Evolutionary conservation across 2,113 vertebrate species (phyloP).

Genomic region (Saguinus midas): DNA sequence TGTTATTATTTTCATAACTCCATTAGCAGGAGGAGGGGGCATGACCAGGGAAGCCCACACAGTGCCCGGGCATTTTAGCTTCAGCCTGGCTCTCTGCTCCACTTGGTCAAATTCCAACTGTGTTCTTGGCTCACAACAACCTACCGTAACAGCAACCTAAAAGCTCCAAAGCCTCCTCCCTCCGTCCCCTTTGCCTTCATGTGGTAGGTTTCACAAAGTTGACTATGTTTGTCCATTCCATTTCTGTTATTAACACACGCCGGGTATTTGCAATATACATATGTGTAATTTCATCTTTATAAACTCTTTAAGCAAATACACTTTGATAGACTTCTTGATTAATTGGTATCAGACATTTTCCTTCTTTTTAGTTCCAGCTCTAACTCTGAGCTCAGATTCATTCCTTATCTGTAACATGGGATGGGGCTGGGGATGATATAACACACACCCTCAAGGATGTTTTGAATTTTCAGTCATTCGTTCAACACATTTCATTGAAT

Average conservation of each 20-base stretch:
- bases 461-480: background rate
- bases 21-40: background rate
- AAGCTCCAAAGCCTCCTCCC: fast-evolving
- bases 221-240: background rate
- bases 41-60: fast-evolving
- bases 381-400: background rate
- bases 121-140: background rate
- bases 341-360: fast-evolving
- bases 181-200: fast-evolving
- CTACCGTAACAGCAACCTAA: fast-evolving
- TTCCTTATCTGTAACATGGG: fast-evolving
- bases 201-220: fast-evolving
- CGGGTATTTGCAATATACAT: no score
- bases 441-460: background rate
- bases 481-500: background rate
- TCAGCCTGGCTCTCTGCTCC: background rate
- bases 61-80: background rate
- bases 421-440: background rate
- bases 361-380: background rate
- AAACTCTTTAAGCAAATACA: background rate
- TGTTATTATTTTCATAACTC: background rate
- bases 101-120: background rate
- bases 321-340: background rate
- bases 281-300: background rate
- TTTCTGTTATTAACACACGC: background rate